Evolutionary conservation across 2,797 vertebrate species (phyloP), one percentile per base, ranked within the genome.

Genomic region (Falco concolor): DNA sequence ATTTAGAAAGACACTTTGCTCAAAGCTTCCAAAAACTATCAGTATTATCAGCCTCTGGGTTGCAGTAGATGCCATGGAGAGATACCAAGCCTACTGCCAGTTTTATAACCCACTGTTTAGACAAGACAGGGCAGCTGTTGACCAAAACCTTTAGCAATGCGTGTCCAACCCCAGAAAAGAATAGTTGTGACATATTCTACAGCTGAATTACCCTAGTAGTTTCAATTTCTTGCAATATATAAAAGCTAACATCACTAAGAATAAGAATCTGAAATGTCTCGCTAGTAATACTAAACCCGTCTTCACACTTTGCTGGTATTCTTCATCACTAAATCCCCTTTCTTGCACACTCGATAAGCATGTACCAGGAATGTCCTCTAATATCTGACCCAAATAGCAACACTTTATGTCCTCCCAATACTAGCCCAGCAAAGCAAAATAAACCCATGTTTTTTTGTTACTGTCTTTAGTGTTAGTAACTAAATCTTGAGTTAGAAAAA

Each of bases 11-110:
- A 18, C 13, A 13, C 12, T 82, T 79, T 45, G 13, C 49, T 75
- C 25, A 53, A 85, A 88, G 54, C 54, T 65, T 67, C 83, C 25
- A 69, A 23, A 80, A 90, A 8, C 16, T 8, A 38, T 13, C 16
- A 13, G 44, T 22, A 36, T 36, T 64, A 47, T 13, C 56, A 30
- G 47, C 60, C 23, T 67, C 73, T 30, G 19, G 24, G 47, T 67
- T 67, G 61, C 42, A 50, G 30, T 23, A 57, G n/a, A 36, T 40
- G 44, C 56, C 1, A 1, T 0, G 0, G 21, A 57, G 40, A 63
- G 44, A 68, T 7, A 83, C 21, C 40, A 69, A 67, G 20, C 59
- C 45, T 40, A 17, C 36, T 34, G 36, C 24, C 42, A 40, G 42
- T 50, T 87, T 56, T 74, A 73, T 34, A 68, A 52, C 24, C 27